phyloP scores from a whole-genome alignment of 1,140 invertebrate species.

The Drosophila sulfurigaster region DNA sequence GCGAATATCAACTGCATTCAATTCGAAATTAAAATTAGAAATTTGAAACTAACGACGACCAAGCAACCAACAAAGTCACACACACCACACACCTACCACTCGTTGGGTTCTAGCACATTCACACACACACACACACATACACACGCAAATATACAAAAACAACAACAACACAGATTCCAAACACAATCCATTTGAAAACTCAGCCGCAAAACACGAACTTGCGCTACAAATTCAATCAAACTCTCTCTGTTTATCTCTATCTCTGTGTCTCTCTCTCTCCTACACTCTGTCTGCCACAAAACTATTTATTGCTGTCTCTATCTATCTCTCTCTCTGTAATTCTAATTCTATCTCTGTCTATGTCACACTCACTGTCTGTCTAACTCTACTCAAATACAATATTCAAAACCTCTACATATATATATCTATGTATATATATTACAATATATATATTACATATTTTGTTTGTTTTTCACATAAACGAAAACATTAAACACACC shows the following conservation, averaged over 20 bases:
- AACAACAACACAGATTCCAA: constrained; percentile 23
- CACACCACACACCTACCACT: constrained; percentile 44
- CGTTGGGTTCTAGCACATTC: constrained; percentile 45
- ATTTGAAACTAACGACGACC: constrained; percentile 52
- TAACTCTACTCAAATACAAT: constrained; percentile 45
- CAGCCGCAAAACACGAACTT: constrained; percentile 28
- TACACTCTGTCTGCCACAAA: constrained; percentile 21
- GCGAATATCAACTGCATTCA: constrained; percentile 31
- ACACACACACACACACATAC: constrained; percentile 33
- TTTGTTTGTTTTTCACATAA: constrained; percentile 72
- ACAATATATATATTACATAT: constrained; percentile 50
- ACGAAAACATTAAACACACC: constrained; percentile 23
- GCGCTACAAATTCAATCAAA: constrained; percentile 38
- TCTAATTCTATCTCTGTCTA: constrained; percentile 49
- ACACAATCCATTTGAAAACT: constrained; percentile 32
- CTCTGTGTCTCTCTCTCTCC: constrained; percentile 41
- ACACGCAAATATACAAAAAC: constrained; percentile 19
- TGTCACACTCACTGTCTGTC: constrained; percentile 69
- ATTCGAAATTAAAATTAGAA: constrained; percentile 28
- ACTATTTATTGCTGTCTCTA: constrained; percentile 38
- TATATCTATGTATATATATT: constrained; percentile 50
- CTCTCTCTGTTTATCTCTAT: constrained; percentile 44
- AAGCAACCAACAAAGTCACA: constrained; percentile 61
- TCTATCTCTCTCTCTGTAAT: constrained; percentile 46
- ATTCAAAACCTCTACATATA: constrained; percentile 30